A percentile compares a stretch with the other conserved stretches of the same genome.
phyloP scores from a whole-genome alignment of 2,113 vertebrate genomes.

The Azemiops feae region DNA sequence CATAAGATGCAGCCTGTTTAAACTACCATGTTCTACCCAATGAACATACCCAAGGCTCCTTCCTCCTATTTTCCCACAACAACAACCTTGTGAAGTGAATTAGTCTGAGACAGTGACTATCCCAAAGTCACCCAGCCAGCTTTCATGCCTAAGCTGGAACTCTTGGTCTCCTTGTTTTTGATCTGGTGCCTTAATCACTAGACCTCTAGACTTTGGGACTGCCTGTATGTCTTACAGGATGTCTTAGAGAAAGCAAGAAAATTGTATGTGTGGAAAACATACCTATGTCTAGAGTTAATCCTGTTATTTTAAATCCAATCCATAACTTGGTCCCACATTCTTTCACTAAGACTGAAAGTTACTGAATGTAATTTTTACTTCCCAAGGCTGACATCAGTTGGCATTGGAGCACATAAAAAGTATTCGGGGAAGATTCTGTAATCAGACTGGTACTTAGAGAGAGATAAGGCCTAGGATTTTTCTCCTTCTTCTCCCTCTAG shows the following conservation, averaged over 20 bases:
- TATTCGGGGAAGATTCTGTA: neutral
- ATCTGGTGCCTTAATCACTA: neutral
- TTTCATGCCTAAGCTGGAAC: neutral
- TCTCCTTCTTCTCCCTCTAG: neutral
- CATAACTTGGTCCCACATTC: neutral
- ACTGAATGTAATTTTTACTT: neutral
- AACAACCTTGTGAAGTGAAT: neutral
- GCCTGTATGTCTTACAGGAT: neutral
- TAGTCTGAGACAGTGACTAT: neutral
- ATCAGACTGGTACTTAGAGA: neutral
- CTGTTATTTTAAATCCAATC: neutral
- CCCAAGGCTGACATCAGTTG: neutral
- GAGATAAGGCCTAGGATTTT: neutral
- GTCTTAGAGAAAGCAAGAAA: neutral
- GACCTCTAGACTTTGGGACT: neutral
- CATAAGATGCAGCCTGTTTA: neutral
- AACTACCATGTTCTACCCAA: neutral
- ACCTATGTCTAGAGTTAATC: neutral
- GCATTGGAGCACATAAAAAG: neutral
- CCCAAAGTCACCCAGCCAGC: neutral
- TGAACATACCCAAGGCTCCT: neutral
- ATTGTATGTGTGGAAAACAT: neutral
- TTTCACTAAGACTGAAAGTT: neutral
- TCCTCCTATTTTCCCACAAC: neutral
- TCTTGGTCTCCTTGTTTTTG: neutral